These are phyloP conservation scores for Caenorhabditis panamensis DNA, from an alignment of 2,888 invertebrate species.

Conservation along the genomic window DNA sequence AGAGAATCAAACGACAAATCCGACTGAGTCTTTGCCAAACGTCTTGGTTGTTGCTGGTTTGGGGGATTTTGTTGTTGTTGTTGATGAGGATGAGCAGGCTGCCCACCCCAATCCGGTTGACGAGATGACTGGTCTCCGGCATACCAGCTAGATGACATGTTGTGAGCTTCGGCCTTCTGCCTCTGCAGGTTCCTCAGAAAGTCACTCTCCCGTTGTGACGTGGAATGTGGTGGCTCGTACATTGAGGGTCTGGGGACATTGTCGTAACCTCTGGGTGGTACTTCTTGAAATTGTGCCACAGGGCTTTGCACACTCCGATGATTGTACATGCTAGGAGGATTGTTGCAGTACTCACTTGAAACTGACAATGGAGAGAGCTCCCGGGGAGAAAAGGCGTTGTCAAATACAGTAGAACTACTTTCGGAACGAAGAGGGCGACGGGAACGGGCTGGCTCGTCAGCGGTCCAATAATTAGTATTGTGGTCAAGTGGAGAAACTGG, in stretches of 20 bases:
- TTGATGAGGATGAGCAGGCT: constrained; percentile 14
- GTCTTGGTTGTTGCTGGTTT: constrained; percentile 40
- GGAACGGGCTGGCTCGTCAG: constrained; percentile 46
- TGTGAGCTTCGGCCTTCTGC: constrained; percentile 63
- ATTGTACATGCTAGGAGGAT: constrained; percentile 28
- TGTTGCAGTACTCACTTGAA: constrained; percentile 61
- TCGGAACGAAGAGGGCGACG: constrained; percentile 55
- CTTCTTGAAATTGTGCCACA: constrained; percentile 26
- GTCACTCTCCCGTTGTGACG: constrained; percentile 44
- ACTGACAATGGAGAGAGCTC: constrained; percentile 59
- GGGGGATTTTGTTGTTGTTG: constrained; percentile 16
- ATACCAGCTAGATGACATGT: constrained; percentile 63
- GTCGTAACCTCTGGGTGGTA: constrained; percentile 47
- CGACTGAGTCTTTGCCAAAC: constrained; percentile 52
- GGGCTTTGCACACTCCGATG: constrained; percentile 54
- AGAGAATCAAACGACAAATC: constrained; percentile 53
- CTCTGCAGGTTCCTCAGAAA: constrained; percentile 66
- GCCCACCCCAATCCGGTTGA: constrained; percentile 35
- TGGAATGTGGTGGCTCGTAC: constrained; percentile 19
- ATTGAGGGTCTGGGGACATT: constrained; percentile 47
- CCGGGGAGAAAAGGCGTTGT: constrained; percentile 57
- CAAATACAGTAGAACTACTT: constrained; percentile 59
- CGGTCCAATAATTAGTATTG: constrained; percentile 46
- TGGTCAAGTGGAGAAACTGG: constrained; percentile 38
- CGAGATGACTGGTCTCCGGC: constrained; percentile 45